Evolutionary conservation across 1,140 invertebrate genomes (phyloP), one percentile per base, ranked within the genome.

Genomic region (Eumeta japonica): DNA sequence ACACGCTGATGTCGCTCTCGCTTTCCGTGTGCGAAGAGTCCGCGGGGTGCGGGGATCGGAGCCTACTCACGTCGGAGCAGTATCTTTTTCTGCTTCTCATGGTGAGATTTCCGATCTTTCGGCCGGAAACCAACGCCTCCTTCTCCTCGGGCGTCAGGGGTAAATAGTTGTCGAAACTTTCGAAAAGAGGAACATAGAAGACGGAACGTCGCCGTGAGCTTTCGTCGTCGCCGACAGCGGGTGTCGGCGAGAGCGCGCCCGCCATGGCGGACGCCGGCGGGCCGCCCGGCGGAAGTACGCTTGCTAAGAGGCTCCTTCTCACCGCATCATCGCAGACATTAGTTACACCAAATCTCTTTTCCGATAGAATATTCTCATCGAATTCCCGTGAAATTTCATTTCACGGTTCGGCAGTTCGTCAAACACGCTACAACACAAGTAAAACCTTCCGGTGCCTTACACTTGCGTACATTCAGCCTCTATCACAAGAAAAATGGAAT

Each of bases 121-220:
- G 50, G 1, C 70, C 70, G 24, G 55, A 61, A 58, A 74, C 55
- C 20, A 72, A 38, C n/a, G 72, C 67, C 41, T 75, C 66, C 36
- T 62, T 70, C 48, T 72, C 65, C 53, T 70, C 62, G 16, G 59
- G 49, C 10, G 71, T 64, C 19, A 75, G 50, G 10, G 75, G 75
- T 29, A 76, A 49, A 38, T 76, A 77, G 41, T 76, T 75, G 36
- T 76, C 73, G 31, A 77, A 73, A 46, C 72, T 77, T 47, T 76
- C 73, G 11, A 80, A 77, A 37, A 82, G 55, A 43, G 80, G 79
- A 36, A 82, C 77, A 50, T 82, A 82, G 61, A 82, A 82, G 36
- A 79, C 77, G 31, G 80, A 82, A 31, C 79, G 76, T 19, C 80
- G 75, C 10, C 78, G 62, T 31, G 58, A 50, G 16, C 61, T 52